Evolutionary conservation across 2,797 vertebrate species (phyloP).

Genomic region (Labroides dimidiatus): DNA sequence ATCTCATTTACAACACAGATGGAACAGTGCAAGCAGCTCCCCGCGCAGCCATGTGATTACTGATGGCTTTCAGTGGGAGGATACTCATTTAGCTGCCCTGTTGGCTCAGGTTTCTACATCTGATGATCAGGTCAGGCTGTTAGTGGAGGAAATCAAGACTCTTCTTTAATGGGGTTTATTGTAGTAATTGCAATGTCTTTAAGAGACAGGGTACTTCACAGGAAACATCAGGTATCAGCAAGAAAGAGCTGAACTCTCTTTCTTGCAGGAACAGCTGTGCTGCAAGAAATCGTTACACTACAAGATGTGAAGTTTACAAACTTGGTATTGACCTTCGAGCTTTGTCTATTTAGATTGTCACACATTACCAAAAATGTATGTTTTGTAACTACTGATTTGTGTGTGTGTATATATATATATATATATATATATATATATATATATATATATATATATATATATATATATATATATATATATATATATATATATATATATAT

Average conservation of each 20-base stretch:
- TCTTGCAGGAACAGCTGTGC: too few species aligned
- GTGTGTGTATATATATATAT: too few species aligned
- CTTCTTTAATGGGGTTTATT: constrained; percentile 65
- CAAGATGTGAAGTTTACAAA: too few species aligned
- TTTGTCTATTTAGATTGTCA: too few species aligned
- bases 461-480: too few species aligned
- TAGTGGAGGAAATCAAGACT: constrained; percentile 55
- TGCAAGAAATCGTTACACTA: too few species aligned
- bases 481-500: too few species aligned
- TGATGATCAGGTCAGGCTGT: constrained; percentile 58
- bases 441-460: too few species aligned
- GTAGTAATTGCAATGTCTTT: constrained; percentile 52
- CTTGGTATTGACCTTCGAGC: too few species aligned
- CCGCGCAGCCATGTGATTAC: constrained; percentile 65
- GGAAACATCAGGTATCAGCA: constrained; percentile 15
- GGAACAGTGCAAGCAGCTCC: constrained; percentile 65
- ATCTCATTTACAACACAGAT: constrained; percentile 74
- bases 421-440: too few species aligned
- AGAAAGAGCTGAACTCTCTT: background rate
- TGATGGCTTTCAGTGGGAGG: constrained; percentile 67
- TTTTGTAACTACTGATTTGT: too few species aligned
- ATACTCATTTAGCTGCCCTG: constrained; percentile 57
- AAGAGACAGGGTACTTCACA: constrained; percentile 31
- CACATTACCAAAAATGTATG: background rate
- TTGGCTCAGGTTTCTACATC: constrained; percentile 63